phyloP scores from a whole-genome alignment of 2,888 invertebrate species.

The Monoplex corrugatus region DNA sequence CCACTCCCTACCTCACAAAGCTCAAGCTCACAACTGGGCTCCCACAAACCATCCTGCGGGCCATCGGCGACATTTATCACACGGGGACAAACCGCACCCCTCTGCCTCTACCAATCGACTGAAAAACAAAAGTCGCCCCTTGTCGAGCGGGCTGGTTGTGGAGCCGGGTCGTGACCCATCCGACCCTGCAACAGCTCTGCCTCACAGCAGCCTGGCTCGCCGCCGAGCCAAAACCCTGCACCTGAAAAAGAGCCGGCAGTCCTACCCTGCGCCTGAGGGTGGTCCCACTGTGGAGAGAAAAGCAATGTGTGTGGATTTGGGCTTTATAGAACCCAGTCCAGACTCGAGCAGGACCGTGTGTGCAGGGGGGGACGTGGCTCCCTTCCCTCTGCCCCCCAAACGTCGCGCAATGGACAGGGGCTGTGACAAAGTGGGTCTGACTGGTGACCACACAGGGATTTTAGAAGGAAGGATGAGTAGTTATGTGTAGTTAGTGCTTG shows the following conservation, averaged over 20 bases:
- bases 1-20: conserved; percentile 27
- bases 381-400: conserved; percentile 1
- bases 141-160: conserved; percentile 37
- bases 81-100: conserved; percentile 32
- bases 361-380: neutral
- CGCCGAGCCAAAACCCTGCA: conserved; percentile 43
- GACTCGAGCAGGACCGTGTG: neutral
- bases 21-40: neutral
- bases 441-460: neutral
- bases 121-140: conserved; percentile 34
- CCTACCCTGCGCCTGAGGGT: conserved; percentile 38
- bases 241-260: conserved; percentile 42
- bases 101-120: neutral
- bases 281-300: conserved; percentile 8
- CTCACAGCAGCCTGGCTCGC: conserved; percentile 36
- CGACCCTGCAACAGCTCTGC: neutral
- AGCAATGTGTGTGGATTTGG: conserved; percentile 34
- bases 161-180: conserved; percentile 33
- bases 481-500: conserved; percentile 55
- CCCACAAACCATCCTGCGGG: neutral
- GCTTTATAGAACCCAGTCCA: conserved; percentile 36
- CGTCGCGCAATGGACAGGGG: neutral
- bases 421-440: neutral
- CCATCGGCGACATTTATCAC: neutral
- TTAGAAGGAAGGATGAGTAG: conserved; percentile 49